Conservation (phyloP, 2,113 vertebrate species). For the Cephalopholis sonnerati region DNA sequence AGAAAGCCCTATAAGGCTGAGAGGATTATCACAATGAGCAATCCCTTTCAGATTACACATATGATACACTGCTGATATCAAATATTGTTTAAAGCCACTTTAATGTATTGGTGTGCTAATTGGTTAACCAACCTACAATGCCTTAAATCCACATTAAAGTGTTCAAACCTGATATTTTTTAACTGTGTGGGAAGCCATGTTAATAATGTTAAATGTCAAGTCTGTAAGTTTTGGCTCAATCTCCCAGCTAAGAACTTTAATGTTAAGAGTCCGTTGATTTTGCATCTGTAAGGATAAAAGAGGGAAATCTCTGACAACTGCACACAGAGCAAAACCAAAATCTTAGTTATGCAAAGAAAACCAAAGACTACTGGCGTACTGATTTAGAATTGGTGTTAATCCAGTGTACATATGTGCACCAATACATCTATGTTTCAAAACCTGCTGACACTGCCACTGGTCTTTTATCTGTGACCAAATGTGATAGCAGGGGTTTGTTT, state of each 20-base stretch:
- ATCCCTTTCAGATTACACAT: not conserved
- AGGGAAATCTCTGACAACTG: not conserved
- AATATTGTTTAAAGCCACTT: not conserved
- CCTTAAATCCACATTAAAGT: not conserved
- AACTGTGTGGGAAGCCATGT: not conserved
- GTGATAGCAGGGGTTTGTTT: constrained; percentile 11
- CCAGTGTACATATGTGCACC: not conserved
- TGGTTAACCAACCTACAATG: not conserved
- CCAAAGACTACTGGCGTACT: not conserved
- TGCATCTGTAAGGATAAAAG: not conserved
- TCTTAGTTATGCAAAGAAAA: not conserved
- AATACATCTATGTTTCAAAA: not conserved
- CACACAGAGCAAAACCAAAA: not conserved
- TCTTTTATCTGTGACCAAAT: constrained; percentile 30
- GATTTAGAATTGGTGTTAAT: not conserved
- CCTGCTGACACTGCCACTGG: not conserved
- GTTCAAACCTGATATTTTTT: not conserved
- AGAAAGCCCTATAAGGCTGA: not conserved
- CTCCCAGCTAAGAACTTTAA: not conserved
- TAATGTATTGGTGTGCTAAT: not conserved
- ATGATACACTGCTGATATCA: too few relatives aligned
- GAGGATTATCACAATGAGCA: not conserved
- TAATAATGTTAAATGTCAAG: not conserved
- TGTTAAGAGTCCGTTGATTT: not conserved
- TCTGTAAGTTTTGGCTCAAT: not conserved